These are phyloP conservation scores for Macropus fuliginosus DNA, from an alignment of 2,797 vertebrate species.

Conservation along the genomic window DNA sequence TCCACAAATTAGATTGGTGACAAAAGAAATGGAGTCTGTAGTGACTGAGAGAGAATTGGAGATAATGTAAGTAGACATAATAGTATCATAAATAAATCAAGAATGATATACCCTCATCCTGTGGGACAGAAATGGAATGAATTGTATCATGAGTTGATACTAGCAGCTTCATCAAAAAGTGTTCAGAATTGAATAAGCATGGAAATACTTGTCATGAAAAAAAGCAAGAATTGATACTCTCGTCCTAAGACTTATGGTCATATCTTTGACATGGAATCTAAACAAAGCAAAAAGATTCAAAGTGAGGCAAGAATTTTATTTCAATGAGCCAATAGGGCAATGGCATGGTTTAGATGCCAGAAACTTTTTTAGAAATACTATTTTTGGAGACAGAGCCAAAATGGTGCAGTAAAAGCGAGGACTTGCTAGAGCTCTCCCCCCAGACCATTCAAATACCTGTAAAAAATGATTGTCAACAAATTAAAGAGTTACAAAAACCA, in stretches of 20 bases:
- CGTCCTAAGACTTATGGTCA: slow-evolving; percentile 31
- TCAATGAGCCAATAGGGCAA: neutral
- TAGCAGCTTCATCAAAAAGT: neutral
- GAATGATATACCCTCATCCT: slow-evolving; percentile 5
- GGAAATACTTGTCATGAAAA: neutral
- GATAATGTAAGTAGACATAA: slow-evolving; percentile 32
- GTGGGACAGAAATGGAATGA: slow-evolving; percentile 31
- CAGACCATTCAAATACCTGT: too few relatives aligned
- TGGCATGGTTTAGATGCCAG: neutral
- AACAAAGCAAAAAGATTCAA: slow-evolving; percentile 23
- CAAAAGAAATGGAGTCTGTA: slow-evolving; percentile 46
- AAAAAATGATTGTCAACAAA: too few relatives aligned
- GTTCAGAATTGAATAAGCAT: neutral
- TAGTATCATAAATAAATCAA: slow-evolving; percentile 44
- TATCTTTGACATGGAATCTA: neutral
- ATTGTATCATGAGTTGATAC: neutral
- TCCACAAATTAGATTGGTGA: slow-evolving; percentile 38
- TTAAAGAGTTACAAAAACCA: too few relatives aligned
- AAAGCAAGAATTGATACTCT: neutral
- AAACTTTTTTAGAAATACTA: neutral
- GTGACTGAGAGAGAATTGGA: slow-evolving; percentile 64
- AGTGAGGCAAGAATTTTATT: neutral
- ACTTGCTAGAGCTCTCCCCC: too few relatives aligned
- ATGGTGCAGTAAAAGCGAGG: too few relatives aligned
- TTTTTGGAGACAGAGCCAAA: neutral